Evolutionary conservation across 53 echinoderm and acorn worm genomes (phyloP), one percentile per base, ranked within the genome.

Genomic region (Henricia sp.): DNA sequence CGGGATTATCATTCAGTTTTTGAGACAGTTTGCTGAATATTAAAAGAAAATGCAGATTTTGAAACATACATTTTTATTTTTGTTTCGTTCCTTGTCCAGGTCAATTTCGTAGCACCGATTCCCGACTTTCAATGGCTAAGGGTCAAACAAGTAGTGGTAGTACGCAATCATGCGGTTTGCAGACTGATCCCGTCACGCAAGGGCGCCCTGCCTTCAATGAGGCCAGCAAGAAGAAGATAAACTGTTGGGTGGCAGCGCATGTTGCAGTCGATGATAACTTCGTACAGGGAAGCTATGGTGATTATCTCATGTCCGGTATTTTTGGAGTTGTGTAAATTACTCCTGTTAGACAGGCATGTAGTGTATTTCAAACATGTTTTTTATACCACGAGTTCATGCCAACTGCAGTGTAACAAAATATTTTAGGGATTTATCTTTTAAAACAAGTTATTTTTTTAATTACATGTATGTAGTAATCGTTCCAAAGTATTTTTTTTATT

Each of bases 201-300:
- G 80, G 63, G 44, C 80, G 64, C 33, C 80, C 80, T 28, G 35
- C 36, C 32, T 80, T 63, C 50, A 50, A 50, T 48, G 80, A 80
- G 34, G 63, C 46, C 34, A 36, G 63, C 1, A 62, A 64, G 53
- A 72, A 72, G 53, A 72, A 72, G n/a, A 50, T 46, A 0, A 63
- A 50, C 23, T 80, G 80, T 19, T 80, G 63, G 80, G 62, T 80
- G 13, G 23, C 80, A 24, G 63, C 80, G 19, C 37, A 80, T n/a
- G 36, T 80, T 34, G 63, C 62, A 32, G 57, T 35, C 43, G 95
- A 78, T 1, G 84, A 84, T 32, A 88, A 88, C 17, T 50, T 95
- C 50, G 88, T 95, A 10, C 82, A 92, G 58, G 95, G 95, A 50
- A 60, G 74, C 29, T 90, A 87, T 39, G 74, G 90, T 4, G 87